phyloP scores from a whole-genome alignment of 2,888 invertebrate genomes.

The Hipparchia semele region DNA sequence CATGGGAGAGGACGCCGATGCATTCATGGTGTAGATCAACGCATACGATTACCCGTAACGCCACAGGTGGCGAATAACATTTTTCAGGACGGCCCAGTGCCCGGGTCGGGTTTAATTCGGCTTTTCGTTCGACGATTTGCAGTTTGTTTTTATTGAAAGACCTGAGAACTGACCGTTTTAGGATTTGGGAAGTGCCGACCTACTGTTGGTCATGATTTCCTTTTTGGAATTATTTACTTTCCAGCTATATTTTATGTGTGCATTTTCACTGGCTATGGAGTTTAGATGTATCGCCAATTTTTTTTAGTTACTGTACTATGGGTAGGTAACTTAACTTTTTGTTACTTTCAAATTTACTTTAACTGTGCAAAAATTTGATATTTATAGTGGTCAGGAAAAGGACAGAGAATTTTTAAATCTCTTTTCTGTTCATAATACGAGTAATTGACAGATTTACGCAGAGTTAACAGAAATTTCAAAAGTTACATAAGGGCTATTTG shows the following conservation, averaged over 20 bases:
- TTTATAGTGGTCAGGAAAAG: too few relatives aligned
- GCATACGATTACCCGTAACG: constrained; percentile 77
- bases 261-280: background rate
- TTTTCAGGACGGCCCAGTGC: constrained; percentile 72
- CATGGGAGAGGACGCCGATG: constrained; percentile 53
- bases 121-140: constrained; percentile 64
- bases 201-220: background rate
- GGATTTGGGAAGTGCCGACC: constrained; percentile 18
- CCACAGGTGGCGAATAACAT: constrained; percentile 83
- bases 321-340: too few relatives aligned
- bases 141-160: constrained; percentile 74
- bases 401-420: too few relatives aligned
- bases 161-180: constrained; percentile 55
- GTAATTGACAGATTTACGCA: too few relatives aligned
- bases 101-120: constrained; percentile 65
- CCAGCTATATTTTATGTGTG: background rate
- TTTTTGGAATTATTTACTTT: background rate
- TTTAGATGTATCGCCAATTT: background rate
- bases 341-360: too few relatives aligned
- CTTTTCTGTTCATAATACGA: too few relatives aligned
- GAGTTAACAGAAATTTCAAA: too few relatives aligned
- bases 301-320: too few relatives aligned
- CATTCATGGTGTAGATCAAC: constrained; percentile 74
- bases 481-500: too few relatives aligned
- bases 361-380: too few relatives aligned